These are phyloP conservation scores for Panurus biarmicus DNA, from an alignment of 2,113 vertebrate genomes.

Conservation along the genomic window DNA sequence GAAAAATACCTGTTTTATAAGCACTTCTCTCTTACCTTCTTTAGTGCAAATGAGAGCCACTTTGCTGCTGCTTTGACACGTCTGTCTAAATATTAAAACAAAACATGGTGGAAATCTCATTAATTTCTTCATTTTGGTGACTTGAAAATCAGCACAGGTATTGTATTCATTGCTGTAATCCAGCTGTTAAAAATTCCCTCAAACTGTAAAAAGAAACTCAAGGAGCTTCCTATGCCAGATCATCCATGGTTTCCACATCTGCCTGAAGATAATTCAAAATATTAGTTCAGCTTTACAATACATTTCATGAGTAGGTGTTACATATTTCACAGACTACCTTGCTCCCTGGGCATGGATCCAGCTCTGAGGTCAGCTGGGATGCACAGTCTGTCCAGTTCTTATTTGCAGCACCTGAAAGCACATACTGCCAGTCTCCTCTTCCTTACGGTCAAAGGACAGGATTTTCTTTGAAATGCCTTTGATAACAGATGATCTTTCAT, in stretches of 20 bases:
- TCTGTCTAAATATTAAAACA: conserved; percentile 73
- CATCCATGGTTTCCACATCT: neutral
- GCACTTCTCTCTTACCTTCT: conserved; percentile 75
- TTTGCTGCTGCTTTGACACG: conserved; percentile 81
- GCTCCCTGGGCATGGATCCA: neutral
- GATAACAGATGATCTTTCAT: neutral
- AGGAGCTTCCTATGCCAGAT: neutral
- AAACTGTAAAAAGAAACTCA: neutral
- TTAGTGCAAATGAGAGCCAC: conserved; percentile 82
- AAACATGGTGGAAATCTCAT: conserved; percentile 22
- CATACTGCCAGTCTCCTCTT: neutral
- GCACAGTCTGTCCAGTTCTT: neutral
- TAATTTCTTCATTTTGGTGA: neutral
- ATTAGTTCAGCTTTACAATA: neutral
- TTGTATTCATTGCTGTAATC: neutral
- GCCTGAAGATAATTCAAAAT: neutral
- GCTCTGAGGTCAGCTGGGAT: neutral
- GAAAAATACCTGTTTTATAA: neutral
- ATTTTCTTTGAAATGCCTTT: neutral
- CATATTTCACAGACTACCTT: neutral
- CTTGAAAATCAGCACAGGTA: neutral
- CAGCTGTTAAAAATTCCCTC: neutral
- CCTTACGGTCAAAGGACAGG: neutral
- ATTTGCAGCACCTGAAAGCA: neutral
- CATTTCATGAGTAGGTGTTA: neutral